Conservation (phyloP, 2,797 vertebrate genomes). For the Taenioides sp. region DNA sequence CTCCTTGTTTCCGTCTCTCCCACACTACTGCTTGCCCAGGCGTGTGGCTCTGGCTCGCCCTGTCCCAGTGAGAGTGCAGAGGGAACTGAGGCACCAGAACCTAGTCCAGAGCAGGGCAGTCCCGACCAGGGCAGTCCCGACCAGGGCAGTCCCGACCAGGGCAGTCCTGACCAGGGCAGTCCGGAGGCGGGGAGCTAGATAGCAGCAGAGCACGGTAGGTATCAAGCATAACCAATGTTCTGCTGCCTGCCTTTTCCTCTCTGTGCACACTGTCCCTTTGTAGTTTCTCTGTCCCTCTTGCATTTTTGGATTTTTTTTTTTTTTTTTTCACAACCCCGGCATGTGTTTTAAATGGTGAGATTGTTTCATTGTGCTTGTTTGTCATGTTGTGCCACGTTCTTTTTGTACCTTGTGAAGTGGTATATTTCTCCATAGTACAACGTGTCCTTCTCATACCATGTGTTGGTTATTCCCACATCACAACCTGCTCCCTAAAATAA, state of each 20-base stretch:
- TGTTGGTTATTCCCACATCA: conserved; percentile 36
- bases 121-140: conserved; percentile 95
- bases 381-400: conserved; percentile 27
- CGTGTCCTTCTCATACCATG: conserved; percentile 32
- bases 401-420: conserved; percentile 40
- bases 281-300: not conserved
- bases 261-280: conserved; percentile 21
- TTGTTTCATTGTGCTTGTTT: conserved; percentile 27
- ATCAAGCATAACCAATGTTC: conserved; percentile 75
- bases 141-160: conserved; percentile 89
- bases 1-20: conserved; percentile 16
- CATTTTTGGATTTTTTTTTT: conserved; percentile 17
- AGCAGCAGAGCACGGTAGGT: conserved; percentile 97
- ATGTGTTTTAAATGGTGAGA: conserved; percentile 23
- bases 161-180: conserved; percentile 92
- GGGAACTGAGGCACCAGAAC: conserved; percentile 82
- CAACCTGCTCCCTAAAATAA: conserved; percentile 38
- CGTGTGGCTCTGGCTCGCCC: conserved; percentile 94
- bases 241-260: conserved; percentile 57
- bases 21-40: conserved; percentile 77
- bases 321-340: not conserved
- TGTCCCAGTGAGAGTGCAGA: conserved; percentile 94
- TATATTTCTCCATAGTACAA: conserved; percentile 24
- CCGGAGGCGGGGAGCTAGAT: conserved; percentile 99
- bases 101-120: conserved; percentile 92